A percentile compares a stretch with the other conserved stretches of the same genome.
phyloP scores from a whole-genome alignment of 2,888 invertebrate species.

The Drosophila percnosoma region DNA sequence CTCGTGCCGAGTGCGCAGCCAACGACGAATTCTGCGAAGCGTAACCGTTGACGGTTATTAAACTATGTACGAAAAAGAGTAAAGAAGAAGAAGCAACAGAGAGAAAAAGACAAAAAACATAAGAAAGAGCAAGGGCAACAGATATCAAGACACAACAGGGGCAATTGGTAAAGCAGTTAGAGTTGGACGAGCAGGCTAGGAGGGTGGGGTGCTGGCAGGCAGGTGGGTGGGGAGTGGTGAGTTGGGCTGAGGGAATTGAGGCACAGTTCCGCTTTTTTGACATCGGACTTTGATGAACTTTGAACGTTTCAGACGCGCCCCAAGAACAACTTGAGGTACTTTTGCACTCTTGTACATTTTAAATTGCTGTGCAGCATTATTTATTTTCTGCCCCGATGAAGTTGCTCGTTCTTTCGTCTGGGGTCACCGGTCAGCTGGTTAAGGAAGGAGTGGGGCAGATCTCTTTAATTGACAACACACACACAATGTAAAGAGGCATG shows the following conservation, averaged over 20 bases:
- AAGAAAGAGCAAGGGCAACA: conserved; percentile 35
- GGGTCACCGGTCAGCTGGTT: conserved; percentile 50
- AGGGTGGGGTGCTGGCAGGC: conserved; percentile 1
- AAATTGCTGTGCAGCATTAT: conserved; percentile 35
- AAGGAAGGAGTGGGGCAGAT: conserved; percentile 1
- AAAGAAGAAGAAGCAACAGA: conserved; percentile 15
- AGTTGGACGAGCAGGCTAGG: not conserved
- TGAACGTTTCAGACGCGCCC: conserved; percentile 52
- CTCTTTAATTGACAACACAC: conserved; percentile 47
- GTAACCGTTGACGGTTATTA: conserved; percentile 81
- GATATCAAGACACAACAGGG: conserved; percentile 43
- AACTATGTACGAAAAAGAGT: conserved; percentile 55
- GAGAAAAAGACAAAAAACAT: not conserved
- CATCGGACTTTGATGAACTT: conserved; percentile 57
- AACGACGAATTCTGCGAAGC: conserved; percentile 67
- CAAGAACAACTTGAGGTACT: conserved; percentile 51
- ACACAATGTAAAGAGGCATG: conserved; percentile 21
- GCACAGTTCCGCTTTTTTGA: conserved; percentile 77
- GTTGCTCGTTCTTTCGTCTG: conserved; percentile 49
- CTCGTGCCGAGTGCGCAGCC: conserved; percentile 24
- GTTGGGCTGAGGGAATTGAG: conserved; percentile 45
- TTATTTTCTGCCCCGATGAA: conserved; percentile 68
- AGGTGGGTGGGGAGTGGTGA: not conserved
- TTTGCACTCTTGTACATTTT: conserved; percentile 58
- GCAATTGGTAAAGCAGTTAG: conserved; percentile 15